phyloP scores from a whole-genome alignment of 2,797 vertebrate genomes.

The Lithobates pipiens region DNA sequence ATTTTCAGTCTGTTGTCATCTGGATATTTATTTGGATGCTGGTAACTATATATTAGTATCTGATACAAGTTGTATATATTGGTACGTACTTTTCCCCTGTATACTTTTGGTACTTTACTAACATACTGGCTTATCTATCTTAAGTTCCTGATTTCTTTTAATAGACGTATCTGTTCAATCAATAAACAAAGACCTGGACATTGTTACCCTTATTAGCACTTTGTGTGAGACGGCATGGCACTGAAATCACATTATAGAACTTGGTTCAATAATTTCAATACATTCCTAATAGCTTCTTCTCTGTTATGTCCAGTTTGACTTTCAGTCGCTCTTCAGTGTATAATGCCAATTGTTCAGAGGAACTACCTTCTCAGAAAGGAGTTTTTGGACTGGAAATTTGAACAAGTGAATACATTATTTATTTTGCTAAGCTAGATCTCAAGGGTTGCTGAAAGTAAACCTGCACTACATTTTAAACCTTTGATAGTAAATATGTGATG shows the following conservation, averaged over 20 bases:
- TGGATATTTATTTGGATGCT: constrained; percentile 24
- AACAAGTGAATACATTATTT: neutral
- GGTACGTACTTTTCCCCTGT: neutral
- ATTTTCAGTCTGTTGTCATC: constrained; percentile 4
- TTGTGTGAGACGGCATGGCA: constrained; percentile 18
- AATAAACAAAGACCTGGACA: neutral
- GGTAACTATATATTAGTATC: neutral
- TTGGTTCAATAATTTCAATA: neutral
- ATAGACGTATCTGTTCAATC: constrained; percentile 14
- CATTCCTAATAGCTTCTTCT: constrained; percentile 1
- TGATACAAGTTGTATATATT: neutral
- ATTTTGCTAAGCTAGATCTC: neutral
- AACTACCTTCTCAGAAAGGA: neutral
- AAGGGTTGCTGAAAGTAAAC: neutral
- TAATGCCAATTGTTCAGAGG: neutral
- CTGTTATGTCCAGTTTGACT: neutral
- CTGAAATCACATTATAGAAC: neutral
- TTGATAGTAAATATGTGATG: neutral
- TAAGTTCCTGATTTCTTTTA: neutral
- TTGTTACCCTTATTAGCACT: neutral
- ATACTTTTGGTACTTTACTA: neutral
- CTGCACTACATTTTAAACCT: neutral
- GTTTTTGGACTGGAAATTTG: neutral
- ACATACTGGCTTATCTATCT: neutral
- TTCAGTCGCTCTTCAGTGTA: neutral